Conservation (phyloP, 1,140 invertebrate genomes). For the Onthophagus taurus region DNA sequence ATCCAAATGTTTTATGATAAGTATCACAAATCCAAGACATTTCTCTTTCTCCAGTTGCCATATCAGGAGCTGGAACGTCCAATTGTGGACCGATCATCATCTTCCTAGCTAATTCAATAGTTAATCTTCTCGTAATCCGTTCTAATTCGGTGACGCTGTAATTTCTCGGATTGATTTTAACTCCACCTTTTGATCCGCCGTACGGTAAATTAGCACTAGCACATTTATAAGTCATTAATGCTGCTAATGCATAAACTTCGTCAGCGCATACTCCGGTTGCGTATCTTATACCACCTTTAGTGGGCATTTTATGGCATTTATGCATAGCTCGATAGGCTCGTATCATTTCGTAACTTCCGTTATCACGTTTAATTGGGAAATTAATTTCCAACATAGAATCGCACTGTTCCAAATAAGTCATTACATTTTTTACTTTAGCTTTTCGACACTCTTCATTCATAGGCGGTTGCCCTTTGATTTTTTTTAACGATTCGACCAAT, state of each 20-base stretch:
- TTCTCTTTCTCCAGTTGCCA: constrained; percentile 97
- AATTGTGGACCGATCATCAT: constrained; percentile 97
- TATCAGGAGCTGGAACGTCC: constrained; percentile 95
- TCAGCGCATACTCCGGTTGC: constrained; percentile 81
- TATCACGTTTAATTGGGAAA: constrained; percentile 70
- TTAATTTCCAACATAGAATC: constrained; percentile 62
- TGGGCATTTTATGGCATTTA: constrained; percentile 66
- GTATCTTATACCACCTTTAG: constrained; percentile 87
- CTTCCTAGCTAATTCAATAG: constrained; percentile 96
- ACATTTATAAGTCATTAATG: constrained; percentile 97
- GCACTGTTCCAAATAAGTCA: constrained; percentile 55
- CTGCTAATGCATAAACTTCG: constrained; percentile 79
- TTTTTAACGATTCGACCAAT: constrained; percentile 51
- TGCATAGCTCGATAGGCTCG: constrained; percentile 76
- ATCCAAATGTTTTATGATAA: constrained; percentile 44
- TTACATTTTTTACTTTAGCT: constrained; percentile 56
- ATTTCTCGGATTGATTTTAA: constrained; percentile 93
- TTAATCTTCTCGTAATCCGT: constrained; percentile 95
- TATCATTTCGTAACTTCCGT: constrained; percentile 71
- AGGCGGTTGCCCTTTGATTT: constrained; percentile 40
- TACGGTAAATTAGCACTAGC: constrained; percentile 97
- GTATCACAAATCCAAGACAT: constrained; percentile 99
- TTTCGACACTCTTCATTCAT: constrained; percentile 53
- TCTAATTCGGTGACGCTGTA: constrained; percentile 96
- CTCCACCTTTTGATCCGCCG: constrained; percentile 93